A percentile compares a stretch with the other conserved stretches of the same genome.
phyloP scores from a whole-genome alignment of 2,888 invertebrate genomes.

The Drosophila yooni region DNA sequence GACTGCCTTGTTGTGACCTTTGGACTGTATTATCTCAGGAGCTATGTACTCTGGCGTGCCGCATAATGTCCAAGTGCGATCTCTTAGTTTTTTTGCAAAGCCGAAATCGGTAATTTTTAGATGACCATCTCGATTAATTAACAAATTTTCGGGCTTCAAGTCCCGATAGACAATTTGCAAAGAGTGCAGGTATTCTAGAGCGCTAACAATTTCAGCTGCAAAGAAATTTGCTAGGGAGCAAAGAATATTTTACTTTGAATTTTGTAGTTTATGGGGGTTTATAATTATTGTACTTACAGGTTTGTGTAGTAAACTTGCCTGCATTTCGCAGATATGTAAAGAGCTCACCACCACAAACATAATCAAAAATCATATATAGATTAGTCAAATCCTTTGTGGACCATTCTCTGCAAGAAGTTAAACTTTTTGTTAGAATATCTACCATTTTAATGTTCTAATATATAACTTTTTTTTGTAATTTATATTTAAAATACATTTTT shows the following conservation, averaged over 20 bases:
- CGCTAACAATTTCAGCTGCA: slow-evolving; percentile 96
- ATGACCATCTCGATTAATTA: slow-evolving; percentile 96
- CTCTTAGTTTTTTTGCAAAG: slow-evolving; percentile 97
- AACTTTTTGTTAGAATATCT: not conserved
- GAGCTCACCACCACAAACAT: slow-evolving; percentile 97
- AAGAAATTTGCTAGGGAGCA: slow-evolving; percentile 91
- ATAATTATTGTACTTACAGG: slow-evolving; percentile 86
- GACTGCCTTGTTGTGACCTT: slow-evolving; percentile 99
- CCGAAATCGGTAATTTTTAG: slow-evolving; percentile 99
- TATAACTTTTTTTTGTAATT: not conserved
- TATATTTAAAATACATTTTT: not conserved
- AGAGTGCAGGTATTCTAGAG: slow-evolving; percentile 96
- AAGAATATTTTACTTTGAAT: not conserved
- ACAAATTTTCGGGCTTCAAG: slow-evolving; percentile 96
- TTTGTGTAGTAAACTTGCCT: slow-evolving; percentile 94
- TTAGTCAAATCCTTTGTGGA: slow-evolving; percentile 95
- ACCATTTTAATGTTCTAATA: not conserved
- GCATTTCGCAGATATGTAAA: slow-evolving; percentile 97
- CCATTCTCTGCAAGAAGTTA: slow-evolving; percentile 91
- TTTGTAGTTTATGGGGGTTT: not conserved
- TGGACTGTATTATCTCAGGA: slow-evolving; percentile 98
- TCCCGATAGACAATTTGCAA: slow-evolving; percentile 95
- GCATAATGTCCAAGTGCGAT: slow-evolving; percentile 98
- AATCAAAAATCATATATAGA: slow-evolving; percentile 98
- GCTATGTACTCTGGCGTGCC: slow-evolving; percentile 99